Evolutionary conservation across 2,797 vertebrate species (phyloP).

Genomic region (Atherinosoma microstoma): DNA sequence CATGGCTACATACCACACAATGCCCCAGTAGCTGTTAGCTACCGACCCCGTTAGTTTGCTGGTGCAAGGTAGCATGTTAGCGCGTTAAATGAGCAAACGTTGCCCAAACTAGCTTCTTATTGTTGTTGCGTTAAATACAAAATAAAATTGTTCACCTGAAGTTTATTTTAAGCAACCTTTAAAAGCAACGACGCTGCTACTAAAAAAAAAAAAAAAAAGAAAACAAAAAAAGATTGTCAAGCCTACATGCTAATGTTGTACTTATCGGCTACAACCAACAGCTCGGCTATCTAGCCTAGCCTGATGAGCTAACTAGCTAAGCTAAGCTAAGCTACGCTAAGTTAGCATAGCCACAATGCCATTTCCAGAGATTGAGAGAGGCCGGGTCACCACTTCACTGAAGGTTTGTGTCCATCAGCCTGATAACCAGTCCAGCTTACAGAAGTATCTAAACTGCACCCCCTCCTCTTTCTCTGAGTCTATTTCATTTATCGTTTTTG

Average conservation of each 20-base stretch:
- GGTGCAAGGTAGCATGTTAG: slow-evolving; percentile 41
- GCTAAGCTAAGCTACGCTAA: slow-evolving; percentile 65
- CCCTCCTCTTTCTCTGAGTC: not conserved
- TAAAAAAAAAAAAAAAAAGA: too few species aligned
- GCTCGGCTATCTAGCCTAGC: slow-evolving; percentile 52
- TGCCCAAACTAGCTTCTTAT: not conserved
- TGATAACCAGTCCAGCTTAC: not conserved
- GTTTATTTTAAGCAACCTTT: not conserved
- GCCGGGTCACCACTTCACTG: slow-evolving; percentile 31
- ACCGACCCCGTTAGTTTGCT: slow-evolving; percentile 37
- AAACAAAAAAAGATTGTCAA: slow-evolving; percentile 10
- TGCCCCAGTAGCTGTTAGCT: slow-evolving; percentile 46
- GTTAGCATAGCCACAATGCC: slow-evolving; percentile 56
- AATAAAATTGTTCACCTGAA: not conserved
- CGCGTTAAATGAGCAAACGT: slow-evolving; percentile 5
- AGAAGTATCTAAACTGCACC: not conserved
- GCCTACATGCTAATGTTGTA: slow-evolving; percentile 31
- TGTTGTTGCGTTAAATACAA: not conserved
- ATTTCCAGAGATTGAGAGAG: slow-evolving; percentile 41
- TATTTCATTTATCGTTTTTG: slow-evolving; percentile 1
- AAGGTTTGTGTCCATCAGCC: slow-evolving; percentile 4
- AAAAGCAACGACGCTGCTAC: not conserved
- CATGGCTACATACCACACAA: slow-evolving; percentile 67
- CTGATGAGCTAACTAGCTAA: slow-evolving; percentile 5
- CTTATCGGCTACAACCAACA: slow-evolving; percentile 16